Evolutionary conservation across 2,113 vertebrate genomes (phyloP), one percentile per base, ranked within the genome.

Genomic region (Rhadina sibilatrix): DNA sequence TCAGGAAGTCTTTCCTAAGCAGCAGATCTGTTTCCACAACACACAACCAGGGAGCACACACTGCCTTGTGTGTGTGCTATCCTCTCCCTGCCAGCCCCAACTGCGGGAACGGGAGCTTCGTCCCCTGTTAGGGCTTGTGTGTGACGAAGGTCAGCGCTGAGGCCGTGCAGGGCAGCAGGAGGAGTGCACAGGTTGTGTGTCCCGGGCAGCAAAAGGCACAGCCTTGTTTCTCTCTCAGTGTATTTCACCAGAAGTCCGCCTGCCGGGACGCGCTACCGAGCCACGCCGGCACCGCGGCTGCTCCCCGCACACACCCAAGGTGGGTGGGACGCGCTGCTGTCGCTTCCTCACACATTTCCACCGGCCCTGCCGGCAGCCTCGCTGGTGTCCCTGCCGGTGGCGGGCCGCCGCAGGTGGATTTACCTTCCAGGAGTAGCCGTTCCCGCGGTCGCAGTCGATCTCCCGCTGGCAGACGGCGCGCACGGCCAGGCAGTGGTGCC

Each of bases 341-440:
- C 0, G 24, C 3, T 28, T 42, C 40, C 49, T 49, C 10, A 14
- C 28, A 0, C 19, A 9, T 20, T 37, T 12, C 38, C 10, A 2
- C 0, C 2, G 18, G 22, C 28, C 10, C 9, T 15, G 9, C 75
- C 14, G 10, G 50, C 19, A 60, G 38, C 33, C 60, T 17, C 2
- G 12, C 15, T 4, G 4, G 5, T 59, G 28, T 1, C 27, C 18
- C 49, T 10, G 61, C 63, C 14, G n/a, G 5, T 4, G 6, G 10
- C 4, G 4, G 5, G 9, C 19, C 14, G 5, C 63, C 4, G 70
- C 1, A 2, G 13, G 64, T 8, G 49, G 19, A 57, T 97, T 90
- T 94, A 99, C 99, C 99, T 98, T 99, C 98, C 99, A 99, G 64
- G 99, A 98, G 37, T 98, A 97, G 1, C 99, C 99, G 8, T 94